These are phyloP conservation scores for Smutsia gigantea DNA, from an alignment of 2,797 vertebrate species.

Conservation along the genomic window DNA sequence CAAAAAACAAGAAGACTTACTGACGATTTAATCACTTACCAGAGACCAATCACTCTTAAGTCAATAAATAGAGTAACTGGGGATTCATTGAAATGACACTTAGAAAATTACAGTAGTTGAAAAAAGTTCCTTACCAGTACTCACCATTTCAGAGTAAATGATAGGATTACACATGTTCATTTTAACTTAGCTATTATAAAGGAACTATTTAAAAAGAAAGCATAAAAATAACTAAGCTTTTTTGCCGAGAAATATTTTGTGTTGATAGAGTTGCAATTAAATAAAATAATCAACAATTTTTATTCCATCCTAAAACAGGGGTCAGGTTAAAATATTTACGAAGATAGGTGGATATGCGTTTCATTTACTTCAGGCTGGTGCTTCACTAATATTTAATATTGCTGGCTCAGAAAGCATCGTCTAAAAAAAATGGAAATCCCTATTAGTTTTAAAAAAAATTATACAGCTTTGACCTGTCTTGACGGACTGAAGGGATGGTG, in stretches of 20 bases:
- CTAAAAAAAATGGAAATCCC: slow-evolving; percentile 75
- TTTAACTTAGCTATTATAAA: neutral
- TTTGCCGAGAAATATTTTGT: slow-evolving; percentile 56
- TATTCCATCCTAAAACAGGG: slow-evolving; percentile 1
- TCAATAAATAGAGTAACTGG: neutral
- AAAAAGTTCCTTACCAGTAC: neutral
- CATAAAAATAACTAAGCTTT: slow-evolving; percentile 5
- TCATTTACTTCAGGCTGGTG: slow-evolving; percentile 58
- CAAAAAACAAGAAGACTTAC: neutral
- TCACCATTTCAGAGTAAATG: neutral
- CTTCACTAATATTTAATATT: slow-evolving; percentile 4
- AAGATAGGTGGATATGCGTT: slow-evolving; percentile 18
- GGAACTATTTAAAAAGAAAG: slow-evolving; percentile 57
- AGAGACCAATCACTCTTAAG: slow-evolving; percentile 35
- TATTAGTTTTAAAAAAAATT: slow-evolving; percentile 66
- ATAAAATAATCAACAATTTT: neutral
- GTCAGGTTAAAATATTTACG: slow-evolving; percentile 56
- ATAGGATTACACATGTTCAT: neutral
- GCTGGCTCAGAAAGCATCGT: neutral
- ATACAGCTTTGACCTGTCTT: slow-evolving; percentile 81
- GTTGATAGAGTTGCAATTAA: slow-evolving; percentile 64
- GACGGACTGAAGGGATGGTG: slow-evolving; percentile 81
- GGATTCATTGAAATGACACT: slow-evolving; percentile 30
- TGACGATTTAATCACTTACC: slow-evolving; percentile 40
- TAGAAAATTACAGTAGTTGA: neutral